Evolutionary conservation across 2,888 invertebrate species (phyloP).

Genomic region (Melangyna quadrimaculata): DNA sequence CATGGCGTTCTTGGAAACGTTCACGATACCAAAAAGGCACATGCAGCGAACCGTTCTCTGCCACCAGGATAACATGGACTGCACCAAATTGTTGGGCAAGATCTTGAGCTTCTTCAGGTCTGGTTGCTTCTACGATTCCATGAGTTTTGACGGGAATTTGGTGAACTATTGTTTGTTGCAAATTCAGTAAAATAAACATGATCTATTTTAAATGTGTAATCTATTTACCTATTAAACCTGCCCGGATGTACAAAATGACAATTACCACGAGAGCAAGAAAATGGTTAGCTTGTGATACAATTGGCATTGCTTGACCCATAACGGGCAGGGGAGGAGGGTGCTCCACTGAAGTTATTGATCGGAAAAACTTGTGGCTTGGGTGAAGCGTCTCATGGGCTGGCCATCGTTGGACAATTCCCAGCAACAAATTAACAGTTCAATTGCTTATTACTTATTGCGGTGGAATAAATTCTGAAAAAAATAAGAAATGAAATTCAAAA

Average conservation of each 20-base stretch:
- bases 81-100: slow-evolving; percentile 83
- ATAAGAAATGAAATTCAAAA: no score
- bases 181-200: neutral
- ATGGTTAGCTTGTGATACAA: no score
- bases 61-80: no score
- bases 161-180: slow-evolving; percentile 74
- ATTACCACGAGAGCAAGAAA: slow-evolving; percentile 93
- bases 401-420: no score
- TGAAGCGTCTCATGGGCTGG: no score
- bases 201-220: neutral
- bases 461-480: no score
- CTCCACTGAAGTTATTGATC: no score
- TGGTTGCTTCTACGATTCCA: slow-evolving; percentile 83
- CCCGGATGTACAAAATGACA: slow-evolving; percentile 93
- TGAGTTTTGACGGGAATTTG: slow-evolving; percentile 78
- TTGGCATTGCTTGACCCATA: no score
- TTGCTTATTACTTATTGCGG: no score
- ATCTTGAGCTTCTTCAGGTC: slow-evolving; percentile 86
- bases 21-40: slow-evolving; percentile 85
- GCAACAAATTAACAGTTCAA: no score
- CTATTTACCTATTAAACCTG: slow-evolving; percentile 77
- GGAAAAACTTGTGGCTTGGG: no score
- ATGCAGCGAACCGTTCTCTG: slow-evolving; percentile 78
- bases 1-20: slow-evolving; percentile 85
- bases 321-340: no score